These are phyloP conservation scores for Labeo catla DNA, from an alignment of 2,113 vertebrate genomes.

Conservation along the genomic window DNA sequence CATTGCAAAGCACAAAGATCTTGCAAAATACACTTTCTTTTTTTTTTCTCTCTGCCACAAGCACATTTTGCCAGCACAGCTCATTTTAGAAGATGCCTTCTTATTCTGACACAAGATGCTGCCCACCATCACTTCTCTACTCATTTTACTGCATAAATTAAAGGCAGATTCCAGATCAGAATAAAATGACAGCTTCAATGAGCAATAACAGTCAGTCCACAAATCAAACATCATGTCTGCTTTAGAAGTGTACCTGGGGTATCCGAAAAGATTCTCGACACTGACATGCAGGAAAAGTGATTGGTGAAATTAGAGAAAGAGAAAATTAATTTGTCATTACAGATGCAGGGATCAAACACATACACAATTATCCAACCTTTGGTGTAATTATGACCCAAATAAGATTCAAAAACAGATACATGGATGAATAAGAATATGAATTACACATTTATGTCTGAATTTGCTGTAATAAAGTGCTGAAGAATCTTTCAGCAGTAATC, in stretches of 20 bases:
- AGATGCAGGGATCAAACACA: background rate
- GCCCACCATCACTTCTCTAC: no score
- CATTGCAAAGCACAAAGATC: slow-evolving; percentile 1
- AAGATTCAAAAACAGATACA: background rate
- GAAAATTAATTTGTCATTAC: background rate
- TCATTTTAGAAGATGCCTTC: background rate
- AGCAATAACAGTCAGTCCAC: background rate
- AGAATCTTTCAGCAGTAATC: background rate
- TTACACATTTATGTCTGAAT: background rate
- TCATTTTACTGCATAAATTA: background rate
- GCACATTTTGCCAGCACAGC: background rate
- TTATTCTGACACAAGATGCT: slow-evolving; percentile 1
- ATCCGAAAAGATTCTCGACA: slow-evolving; percentile 83
- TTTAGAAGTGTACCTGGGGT: slow-evolving; percentile 71
- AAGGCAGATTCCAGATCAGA: background rate
- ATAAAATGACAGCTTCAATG: slow-evolving; percentile 3
- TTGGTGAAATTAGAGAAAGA: slow-evolving; percentile 11
- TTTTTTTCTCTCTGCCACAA: background rate
- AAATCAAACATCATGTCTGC: slow-evolving; percentile 77
- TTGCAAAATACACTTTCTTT: background rate
- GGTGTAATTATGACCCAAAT: background rate
- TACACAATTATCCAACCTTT: background rate
- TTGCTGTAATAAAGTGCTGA: background rate
- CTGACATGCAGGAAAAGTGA: slow-evolving; percentile 64
- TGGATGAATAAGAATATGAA: background rate